Conservation (phyloP, 2,797 vertebrate genomes). For the Crax fasciolata region DNA sequence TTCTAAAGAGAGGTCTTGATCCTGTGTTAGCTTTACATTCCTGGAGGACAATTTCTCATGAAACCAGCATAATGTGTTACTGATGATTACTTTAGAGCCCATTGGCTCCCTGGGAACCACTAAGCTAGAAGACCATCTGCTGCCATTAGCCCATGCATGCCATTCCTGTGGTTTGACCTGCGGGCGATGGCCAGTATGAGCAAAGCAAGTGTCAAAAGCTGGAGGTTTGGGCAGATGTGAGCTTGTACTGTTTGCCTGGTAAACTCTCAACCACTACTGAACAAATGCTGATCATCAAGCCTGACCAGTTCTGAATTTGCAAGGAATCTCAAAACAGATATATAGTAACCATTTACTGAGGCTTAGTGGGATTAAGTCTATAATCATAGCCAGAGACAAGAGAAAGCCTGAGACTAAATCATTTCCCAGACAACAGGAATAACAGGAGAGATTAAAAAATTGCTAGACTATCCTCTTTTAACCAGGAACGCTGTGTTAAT, state of each 20-base stretch:
- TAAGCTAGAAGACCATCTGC: conserved; percentile 40
- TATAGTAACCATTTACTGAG: background rate
- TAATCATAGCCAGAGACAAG: background rate
- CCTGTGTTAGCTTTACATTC: conserved; percentile 34
- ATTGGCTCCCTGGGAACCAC: background rate
- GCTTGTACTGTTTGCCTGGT: background rate
- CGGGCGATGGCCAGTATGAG: background rate
- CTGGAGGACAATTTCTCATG: conserved; percentile 47
- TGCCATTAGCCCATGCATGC: background rate
- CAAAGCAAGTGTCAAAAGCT: background rate
- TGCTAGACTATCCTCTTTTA: background rate
- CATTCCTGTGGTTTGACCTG: conserved; percentile 14
- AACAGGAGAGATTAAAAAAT: background rate
- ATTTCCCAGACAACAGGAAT: background rate
- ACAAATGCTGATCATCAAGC: background rate
- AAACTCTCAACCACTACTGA: background rate
- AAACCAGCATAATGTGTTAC: conserved; percentile 31
- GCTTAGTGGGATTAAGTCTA: background rate
- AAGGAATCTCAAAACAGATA: background rate
- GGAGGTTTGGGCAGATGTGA: background rate
- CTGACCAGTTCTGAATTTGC: background rate
- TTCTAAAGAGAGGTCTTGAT: conserved; percentile 46
- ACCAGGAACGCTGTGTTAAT: background rate
- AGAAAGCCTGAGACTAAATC: background rate
- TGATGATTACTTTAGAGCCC: conserved; percentile 43